phyloP scores from a whole-genome alignment of 2,888 invertebrate genomes.

The Diaprepes abbreviatus region DNA sequence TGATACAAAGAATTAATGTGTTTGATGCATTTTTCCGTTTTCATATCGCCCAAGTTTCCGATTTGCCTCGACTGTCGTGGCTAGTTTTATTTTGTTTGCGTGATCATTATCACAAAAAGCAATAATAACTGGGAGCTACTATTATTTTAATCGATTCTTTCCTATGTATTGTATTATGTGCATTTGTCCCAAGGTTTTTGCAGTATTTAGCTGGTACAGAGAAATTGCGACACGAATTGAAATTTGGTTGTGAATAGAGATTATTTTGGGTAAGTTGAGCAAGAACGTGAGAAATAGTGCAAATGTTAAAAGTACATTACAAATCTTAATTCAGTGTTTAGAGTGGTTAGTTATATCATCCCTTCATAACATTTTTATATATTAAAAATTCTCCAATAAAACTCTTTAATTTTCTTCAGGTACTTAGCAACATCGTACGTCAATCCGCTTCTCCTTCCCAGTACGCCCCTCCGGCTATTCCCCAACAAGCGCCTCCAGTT shows the following conservation, averaged over 20 bases:
- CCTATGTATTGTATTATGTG: constrained; percentile 25
- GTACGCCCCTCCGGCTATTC: constrained; percentile 48
- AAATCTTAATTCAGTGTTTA: too few species aligned
- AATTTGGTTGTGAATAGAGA: not conserved
- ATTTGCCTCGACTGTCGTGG: not conserved
- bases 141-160: constrained; percentile 37
- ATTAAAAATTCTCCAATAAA: too few species aligned
- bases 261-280: constrained; percentile 1
- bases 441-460: constrained; percentile 60
- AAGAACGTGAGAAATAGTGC: not conserved
- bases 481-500: constrained; percentile 60
- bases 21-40: not conserved
- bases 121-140: not conserved
- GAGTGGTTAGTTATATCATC: too few species aligned
- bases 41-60: constrained; percentile 5
- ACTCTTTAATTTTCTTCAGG: constrained; percentile 64
- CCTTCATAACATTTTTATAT: too few species aligned
- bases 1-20: not conserved
- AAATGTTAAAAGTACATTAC: not conserved
- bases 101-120: constrained; percentile 19
- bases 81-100: constrained; percentile 11
- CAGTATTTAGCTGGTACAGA: constrained; percentile 2
- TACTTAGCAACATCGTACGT: constrained; percentile 73
- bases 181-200: constrained; percentile 2
- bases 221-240: constrained; percentile 2